Base-by-base conservation (phyloP, 2,113 vertebrate species). In the Oxygymnocypris stewartii region DNA sequence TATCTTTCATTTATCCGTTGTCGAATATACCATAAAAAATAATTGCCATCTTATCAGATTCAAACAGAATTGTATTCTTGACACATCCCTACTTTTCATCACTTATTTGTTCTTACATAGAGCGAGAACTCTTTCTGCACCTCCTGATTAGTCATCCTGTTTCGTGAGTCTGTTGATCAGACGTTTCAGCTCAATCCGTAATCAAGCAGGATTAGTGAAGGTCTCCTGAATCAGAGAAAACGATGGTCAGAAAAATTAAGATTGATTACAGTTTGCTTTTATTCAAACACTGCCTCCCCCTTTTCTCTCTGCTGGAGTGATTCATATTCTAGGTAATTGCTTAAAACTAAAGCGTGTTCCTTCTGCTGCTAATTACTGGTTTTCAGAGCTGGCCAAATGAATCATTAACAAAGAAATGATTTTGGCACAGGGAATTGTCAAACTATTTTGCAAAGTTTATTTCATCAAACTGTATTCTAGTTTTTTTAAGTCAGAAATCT, bases 231-330 rank as follows among this genome's bases (percentile, higher is more conserved):
- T 84, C 49, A 51, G 51, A 82, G 51, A 44, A 73, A 59, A 84
- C 35, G 25, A 47, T 35, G 84, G 77, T 77, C 85, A 28, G 49
- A 84, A 80, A 82, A 85, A 77, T 77, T 18, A 87, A 87, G 85
- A 89, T 87, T 85, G 88, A 89, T 89, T 49, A 89, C 59, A 31
- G 37, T 54, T 63, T 44, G 82, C 61, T 87, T 82, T 89, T 71
- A 65, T 89, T 79, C 77, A 59, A 40, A 86, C n/a, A 9, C 67
- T 4, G 54, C 51, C 59, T 31, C 65, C 44, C 73, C 57, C 40
- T 76, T 77, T 44, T 37, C 25, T 51, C 23, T 77, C 47, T 81
- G 81, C 57, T 78, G 78, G 47, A 89, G 40, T 31, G 82, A 87
- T 87, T 89, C 81, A 89, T 85, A 86, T 85, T 44, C 78, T 35